Evolutionary conservation across 2,797 vertebrate genomes (phyloP), one percentile per base, ranked within the genome.

Genomic region (Perodicticus potto): DNA sequence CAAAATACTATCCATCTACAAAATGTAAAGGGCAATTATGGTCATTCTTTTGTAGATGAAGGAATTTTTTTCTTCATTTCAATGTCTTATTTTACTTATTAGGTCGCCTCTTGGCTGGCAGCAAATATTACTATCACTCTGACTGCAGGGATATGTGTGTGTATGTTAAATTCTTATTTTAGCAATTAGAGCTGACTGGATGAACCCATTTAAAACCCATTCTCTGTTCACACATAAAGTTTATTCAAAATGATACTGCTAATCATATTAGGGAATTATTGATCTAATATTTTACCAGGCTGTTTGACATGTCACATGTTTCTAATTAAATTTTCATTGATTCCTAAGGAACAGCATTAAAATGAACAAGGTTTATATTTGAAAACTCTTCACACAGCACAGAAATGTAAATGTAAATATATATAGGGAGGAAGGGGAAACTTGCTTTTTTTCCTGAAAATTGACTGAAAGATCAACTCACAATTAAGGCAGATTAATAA

Each of bases 281-380:
- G n/a, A 88, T 77, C 45, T 96, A 83, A 82, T 78, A 77, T 93
- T 93, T 93, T 93, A 34, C 23, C 22, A 70, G 22, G 29, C 8
- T 90, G 23, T 61, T 82, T 82, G 32, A 32, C 27, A 85, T 49
- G 17, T 73, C 27, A 81, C 1, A 3, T 92, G 45, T 69, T 93
- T 85, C 80, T 97, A 95, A 92, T 82, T 83, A 86, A 63, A 65
- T 83, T 92, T 88, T 92, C 34, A 93, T 95, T 91, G 40, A 82
- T 82, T 87, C 25, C 94, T 92, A 25, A 93, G 65, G 10, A 89
- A 92, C 13, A 82, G 17, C 73, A 78, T 82, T 74, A 90, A 78
- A 90, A 86, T 93, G 8, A 91, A 67, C 53, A 96, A 92, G 45
- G 43, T 81, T 76, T 78, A 65, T 23, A 85, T 94, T 74, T 67